Conservation (phyloP, 2,888 invertebrate genomes). For the Tiphia femorata region DNA sequence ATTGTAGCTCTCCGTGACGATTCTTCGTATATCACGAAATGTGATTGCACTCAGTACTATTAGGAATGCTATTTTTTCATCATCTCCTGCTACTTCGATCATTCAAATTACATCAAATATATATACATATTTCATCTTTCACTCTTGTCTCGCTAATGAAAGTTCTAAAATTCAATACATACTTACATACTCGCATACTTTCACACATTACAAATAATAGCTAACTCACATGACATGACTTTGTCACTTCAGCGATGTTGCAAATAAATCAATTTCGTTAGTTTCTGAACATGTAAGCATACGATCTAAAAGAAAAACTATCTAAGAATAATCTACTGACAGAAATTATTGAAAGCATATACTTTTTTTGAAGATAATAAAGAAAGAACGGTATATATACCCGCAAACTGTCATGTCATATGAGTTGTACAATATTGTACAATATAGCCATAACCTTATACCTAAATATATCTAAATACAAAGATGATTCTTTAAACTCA, state of each 20-base stretch:
- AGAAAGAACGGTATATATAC: slow-evolving; percentile 1
- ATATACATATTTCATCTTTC: slow-evolving; percentile 41
- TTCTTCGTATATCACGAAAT: slow-evolving; percentile 24
- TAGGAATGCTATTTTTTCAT: slow-evolving; percentile 57
- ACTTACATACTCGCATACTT: slow-evolving; percentile 20
- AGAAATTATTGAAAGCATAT: no score
- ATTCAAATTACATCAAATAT: slow-evolving; percentile 46
- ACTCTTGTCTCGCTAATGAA: slow-evolving; percentile 24
- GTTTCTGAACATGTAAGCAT: no score
- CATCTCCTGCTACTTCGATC: slow-evolving; percentile 31
- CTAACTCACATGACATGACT: slow-evolving; percentile 53
- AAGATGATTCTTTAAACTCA: no score
- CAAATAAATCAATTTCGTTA: no score
- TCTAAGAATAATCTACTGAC: no score
- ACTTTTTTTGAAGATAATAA: slow-evolving; percentile 15
- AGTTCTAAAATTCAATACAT: slow-evolving; percentile 28
- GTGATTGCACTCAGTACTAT: slow-evolving; percentile 45
- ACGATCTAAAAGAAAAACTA: no score
- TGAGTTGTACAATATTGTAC: slow-evolving; percentile 51
- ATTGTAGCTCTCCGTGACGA: slow-evolving; percentile 24
- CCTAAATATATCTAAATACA: no score
- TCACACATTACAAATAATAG: slow-evolving; percentile 24
- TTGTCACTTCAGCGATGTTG: no score
- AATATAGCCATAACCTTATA: no score
- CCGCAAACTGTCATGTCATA: slow-evolving; percentile 49